Evolutionary conservation across 2,888 invertebrate genomes (phyloP).

Genomic region (Maniola hyperantus): DNA sequence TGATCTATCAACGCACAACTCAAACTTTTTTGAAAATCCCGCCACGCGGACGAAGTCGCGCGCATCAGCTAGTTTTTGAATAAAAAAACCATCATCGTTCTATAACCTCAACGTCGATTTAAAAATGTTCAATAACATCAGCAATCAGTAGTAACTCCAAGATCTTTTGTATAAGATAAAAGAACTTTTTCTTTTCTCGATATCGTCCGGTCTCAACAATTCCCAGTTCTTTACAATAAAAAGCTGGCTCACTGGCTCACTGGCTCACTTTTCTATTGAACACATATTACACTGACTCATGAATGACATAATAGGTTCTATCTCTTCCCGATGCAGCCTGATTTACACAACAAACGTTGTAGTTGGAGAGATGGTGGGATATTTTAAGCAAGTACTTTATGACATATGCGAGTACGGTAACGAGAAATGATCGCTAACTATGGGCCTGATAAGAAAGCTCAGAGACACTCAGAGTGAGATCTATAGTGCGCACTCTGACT

Average conservation of each 20-base stretch:
- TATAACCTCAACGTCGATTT: background rate
- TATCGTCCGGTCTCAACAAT: background rate
- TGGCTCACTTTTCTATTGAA: conserved; percentile 13
- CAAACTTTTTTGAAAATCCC: no score
- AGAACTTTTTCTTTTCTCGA: conserved; percentile 4
- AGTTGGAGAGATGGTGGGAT: conserved; percentile 6
- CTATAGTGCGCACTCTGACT: no score
- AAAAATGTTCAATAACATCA: background rate
- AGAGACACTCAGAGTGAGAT: no score
- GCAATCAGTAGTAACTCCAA: background rate
- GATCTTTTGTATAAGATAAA: background rate
- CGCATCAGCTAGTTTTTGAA: no score
- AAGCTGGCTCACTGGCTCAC: background rate
- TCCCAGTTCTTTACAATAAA: conserved; percentile 9
- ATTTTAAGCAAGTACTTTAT: background rate
- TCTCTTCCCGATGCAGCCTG: conserved; percentile 29
- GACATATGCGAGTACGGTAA: background rate
- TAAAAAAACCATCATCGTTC: no score
- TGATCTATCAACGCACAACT: no score
- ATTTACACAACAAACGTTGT: conserved; percentile 41
- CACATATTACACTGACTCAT: conserved; percentile 24
- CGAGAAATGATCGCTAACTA: no score
- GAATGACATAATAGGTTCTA: conserved; percentile 31
- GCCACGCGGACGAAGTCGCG: no score
- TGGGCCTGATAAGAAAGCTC: no score